Evolutionary conservation across 1,140 invertebrate species (phyloP).

Genomic region (Zaprionus lachaisei): DNA sequence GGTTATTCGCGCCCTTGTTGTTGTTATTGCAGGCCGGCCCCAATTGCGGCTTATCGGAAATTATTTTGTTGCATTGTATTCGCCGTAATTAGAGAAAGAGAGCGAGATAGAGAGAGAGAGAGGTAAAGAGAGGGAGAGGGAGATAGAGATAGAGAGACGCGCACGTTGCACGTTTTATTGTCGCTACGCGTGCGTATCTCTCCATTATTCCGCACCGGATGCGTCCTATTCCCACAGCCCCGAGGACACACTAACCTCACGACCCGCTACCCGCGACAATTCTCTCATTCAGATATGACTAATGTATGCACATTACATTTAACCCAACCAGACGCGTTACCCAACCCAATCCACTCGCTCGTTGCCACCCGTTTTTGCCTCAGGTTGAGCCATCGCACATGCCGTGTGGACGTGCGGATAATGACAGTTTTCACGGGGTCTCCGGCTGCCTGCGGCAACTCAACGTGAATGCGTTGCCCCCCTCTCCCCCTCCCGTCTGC

Average conservation of each 20-base stretch:
- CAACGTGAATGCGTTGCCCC: neutral
- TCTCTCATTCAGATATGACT: slow-evolving; percentile 63
- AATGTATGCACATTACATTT: slow-evolving; percentile 69
- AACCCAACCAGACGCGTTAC: slow-evolving; percentile 21
- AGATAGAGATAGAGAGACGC: neutral
- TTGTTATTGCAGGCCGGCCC: slow-evolving; percentile 14
- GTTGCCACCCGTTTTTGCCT: neutral
- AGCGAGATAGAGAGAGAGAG: slow-evolving; percentile 34
- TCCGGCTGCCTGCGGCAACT: slow-evolving; percentile 32
- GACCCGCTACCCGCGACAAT: neutral
- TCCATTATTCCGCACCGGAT: slow-evolving; percentile 46
- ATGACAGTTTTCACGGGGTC: slow-evolving; percentile 50
- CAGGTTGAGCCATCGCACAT: slow-evolving; percentile 6
- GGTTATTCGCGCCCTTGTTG: neutral
- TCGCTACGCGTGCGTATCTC: slow-evolving; percentile 59
- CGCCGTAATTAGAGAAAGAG: slow-evolving; percentile 60
- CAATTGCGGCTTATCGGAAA: slow-evolving; percentile 39
- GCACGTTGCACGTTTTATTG: slow-evolving; percentile 63
- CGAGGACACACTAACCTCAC: slow-evolving; percentile 33
- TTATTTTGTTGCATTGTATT: slow-evolving; percentile 42
- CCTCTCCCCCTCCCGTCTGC: neutral
- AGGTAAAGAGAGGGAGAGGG: neutral
- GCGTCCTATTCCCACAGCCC: slow-evolving; percentile 42
- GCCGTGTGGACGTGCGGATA: slow-evolving; percentile 58
- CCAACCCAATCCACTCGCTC: neutral